phyloP scores from a whole-genome alignment of 2,888 invertebrate genomes.

The Zeuzera pyrina region DNA sequence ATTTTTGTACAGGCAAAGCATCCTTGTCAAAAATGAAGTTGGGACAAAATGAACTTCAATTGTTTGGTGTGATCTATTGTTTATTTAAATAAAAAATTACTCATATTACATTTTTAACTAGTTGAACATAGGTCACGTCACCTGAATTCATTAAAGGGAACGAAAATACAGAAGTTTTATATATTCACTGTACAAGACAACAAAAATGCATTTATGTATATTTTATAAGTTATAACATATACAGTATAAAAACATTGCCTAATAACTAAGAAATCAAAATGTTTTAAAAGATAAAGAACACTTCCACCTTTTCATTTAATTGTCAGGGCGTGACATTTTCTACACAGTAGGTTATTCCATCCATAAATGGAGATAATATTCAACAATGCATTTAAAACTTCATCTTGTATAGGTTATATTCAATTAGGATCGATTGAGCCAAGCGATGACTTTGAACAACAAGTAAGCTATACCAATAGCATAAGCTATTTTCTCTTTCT shows the following conservation, averaged over 20 bases:
- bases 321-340: slow-evolving; percentile 24
- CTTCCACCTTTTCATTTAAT: slow-evolving; percentile 35
- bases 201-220: slow-evolving; percentile 13
- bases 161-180: slow-evolving; percentile 30
- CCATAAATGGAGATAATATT: slow-evolving; percentile 27
- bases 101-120: slow-evolving; percentile 38
- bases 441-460: slow-evolving; percentile 87
- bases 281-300: slow-evolving; percentile 32
- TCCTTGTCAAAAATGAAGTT: no score
- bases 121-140: slow-evolving; percentile 32
- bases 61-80: slow-evolving; percentile 27
- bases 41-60: neutral
- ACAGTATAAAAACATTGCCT: slow-evolving; percentile 50
- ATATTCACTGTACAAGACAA: slow-evolving; percentile 47
- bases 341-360: slow-evolving; percentile 7
- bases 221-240: neutral
- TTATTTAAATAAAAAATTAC: slow-evolving; percentile 57
- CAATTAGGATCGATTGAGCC: slow-evolving; percentile 76
- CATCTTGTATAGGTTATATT: slow-evolving; percentile 39
- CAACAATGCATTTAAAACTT: slow-evolving; percentile 46
- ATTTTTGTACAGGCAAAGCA: no score
- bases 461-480: slow-evolving; percentile 89
- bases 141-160: slow-evolving; percentile 33
- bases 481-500: slow-evolving; percentile 89
- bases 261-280: slow-evolving; percentile 47